Evolutionary conservation across 2,113 vertebrate genomes (phyloP), one percentile per base, ranked within the genome.

Genomic region (Anolis sagrei): DNA sequence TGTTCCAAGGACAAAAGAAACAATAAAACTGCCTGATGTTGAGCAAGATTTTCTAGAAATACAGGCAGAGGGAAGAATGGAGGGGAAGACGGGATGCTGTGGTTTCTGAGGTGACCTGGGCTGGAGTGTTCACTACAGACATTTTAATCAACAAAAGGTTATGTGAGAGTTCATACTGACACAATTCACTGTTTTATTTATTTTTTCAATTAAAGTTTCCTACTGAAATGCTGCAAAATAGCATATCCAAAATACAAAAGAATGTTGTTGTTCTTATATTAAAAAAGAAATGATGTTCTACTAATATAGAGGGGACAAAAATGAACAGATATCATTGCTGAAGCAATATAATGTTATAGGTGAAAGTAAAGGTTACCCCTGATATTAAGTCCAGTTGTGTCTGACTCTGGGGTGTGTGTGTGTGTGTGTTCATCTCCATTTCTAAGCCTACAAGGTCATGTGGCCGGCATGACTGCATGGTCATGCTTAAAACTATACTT

Each of bases 81-180:
- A 27, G 44, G 51, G 6, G 68, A 21, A 85, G 62, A 14, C 86
- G 19, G 7, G 49, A 84, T 89, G 76, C 82, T 83, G 19, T 64
- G 32, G 44, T 76, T 68, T 68, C 27, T n/a, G n/a, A 64, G 44
- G 29, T 69, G 76, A 68, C n/a, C 58, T 64, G 10, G 2, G 36
- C n/a, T 49, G 1, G 25, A 80, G 61, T 9, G 80, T 10, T 61
- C 32, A 82, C 23, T 73, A 70, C 8, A 54, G 62, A 29, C 9
- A 44, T 80, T 82, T 82, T 82, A 82, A 69, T 39, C 70, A 69
- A 54, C 44, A 72, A 23, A 13, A 18, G n/a, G 27, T 14, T 64
- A n/a, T 61, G 0, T n/a, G 54, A 29, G n/a, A 29, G n/a, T 18
- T 61, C 13, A 48, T 13, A 9, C 51, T 72, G 68, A 62, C 10